These are phyloP conservation scores for Phasianus colchicus DNA, from an alignment of 2,113 vertebrate genomes.

Conservation along the genomic window DNA sequence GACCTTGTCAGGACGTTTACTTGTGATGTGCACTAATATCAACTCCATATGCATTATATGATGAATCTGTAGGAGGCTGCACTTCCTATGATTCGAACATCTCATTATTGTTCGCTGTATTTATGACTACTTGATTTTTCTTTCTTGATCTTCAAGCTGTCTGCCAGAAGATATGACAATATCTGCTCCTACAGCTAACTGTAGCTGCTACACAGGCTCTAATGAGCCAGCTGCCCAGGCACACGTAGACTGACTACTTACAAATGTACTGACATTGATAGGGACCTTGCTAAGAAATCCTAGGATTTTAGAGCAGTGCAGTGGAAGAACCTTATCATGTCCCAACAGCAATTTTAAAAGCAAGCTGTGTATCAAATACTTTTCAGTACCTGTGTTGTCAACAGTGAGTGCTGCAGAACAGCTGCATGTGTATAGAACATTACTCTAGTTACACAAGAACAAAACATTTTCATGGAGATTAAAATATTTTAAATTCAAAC, in stretches of 20 bases:
- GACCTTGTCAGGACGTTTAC: not conserved
- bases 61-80: not conserved
- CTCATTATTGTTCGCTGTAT: not conserved
- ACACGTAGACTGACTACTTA: not conserved
- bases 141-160: not conserved
- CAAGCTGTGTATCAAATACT: not conserved
- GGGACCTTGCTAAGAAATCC: not conserved
- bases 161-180: not conserved
- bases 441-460: not conserved
- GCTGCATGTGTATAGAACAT: rapidly evolving
- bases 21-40: not conserved
- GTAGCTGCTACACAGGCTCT: not conserved
- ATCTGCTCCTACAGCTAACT: not conserved
- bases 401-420: not conserved
- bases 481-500: not conserved
- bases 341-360: not conserved
- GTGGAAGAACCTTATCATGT: not conserved
- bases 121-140: not conserved
- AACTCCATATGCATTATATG: rapidly evolving
- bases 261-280: rapidly evolving
- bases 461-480: not conserved
- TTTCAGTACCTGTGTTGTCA: not conserved
- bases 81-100: not conserved
- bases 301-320: not conserved
- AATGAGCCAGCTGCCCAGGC: not conserved